Conservation (phyloP, 2,888 invertebrate genomes). For the Synanthedon andrenaeformis region DNA sequence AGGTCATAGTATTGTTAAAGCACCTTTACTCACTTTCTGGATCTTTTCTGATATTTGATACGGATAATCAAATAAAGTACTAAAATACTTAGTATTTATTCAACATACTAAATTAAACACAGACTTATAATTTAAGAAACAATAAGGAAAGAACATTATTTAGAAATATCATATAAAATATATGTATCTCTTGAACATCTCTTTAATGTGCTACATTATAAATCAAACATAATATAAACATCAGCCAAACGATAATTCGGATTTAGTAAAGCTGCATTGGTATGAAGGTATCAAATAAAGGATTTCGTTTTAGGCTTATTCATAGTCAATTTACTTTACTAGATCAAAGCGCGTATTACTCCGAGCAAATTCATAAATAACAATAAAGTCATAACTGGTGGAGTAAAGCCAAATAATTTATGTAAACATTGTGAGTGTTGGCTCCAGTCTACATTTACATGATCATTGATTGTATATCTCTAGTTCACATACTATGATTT, state of each 20-base stretch:
- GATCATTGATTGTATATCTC: not conserved
- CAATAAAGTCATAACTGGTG: slow-evolving; percentile 27
- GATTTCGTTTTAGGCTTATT: not conserved
- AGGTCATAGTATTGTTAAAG: no score
- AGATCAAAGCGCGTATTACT: slow-evolving; percentile 48
- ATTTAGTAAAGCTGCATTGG: not conserved
- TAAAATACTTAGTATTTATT: no score
- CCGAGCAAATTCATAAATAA: slow-evolving; percentile 30
- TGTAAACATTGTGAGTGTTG: not conserved
- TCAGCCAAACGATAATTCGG: not conserved
- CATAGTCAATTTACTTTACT: slow-evolving; percentile 28
- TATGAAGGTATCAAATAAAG: not conserved
- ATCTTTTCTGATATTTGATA: no score
- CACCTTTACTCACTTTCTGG: no score
- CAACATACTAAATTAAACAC: no score
- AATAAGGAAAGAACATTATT: no score
- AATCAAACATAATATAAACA: not conserved
- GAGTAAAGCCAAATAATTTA: not conserved
- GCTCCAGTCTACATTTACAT: not conserved
- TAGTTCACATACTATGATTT: no score
- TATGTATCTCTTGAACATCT: no score
- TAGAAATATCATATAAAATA: no score
- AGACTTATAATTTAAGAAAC: no score
- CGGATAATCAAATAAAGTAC: no score
- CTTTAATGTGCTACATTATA: no score